Base-by-base conservation (phyloP, 2,113 vertebrate genomes). In the Pelvicachromis taeniatus region DNA sequence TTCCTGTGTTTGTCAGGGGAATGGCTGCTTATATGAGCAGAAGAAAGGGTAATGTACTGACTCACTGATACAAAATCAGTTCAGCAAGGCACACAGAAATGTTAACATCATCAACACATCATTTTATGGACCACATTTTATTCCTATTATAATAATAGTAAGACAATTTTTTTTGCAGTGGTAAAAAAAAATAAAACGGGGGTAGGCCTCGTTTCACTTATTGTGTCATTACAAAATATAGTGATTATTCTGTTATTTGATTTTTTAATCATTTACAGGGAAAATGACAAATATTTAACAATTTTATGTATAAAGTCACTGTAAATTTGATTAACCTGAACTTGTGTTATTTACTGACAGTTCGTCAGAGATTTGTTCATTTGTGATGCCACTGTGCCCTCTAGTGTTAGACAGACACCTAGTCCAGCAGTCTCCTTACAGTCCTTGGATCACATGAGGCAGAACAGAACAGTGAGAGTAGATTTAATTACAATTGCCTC, bases 401-500 rank as follows among this genome's bases (percentile, higher is more conserved):
- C 92, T 94, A 85, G 89, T 87, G 93, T 83, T 58, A 38, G 12
- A 38, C 56, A n/a, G 9, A 65, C 61, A n/a, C 45, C 31, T 16
- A n/a, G 29, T 55, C 56, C 23, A 42, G 63, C 13, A 35, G 40
- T 13, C 45, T 55, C 12, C 33, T 23, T 17, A 29, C 75, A 35
- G 11, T 70, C 52, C 35, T 9, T 42, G 45, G 23, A 26, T 73
- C 55, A 52, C 23, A 70, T 42, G 42, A 31, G 33, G 26, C 70
- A n/a, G 40, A 38, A 61, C 70, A 78, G 55, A 83, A 68, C 61
- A 81, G 65, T 31, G 29, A 83, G 73, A 89, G 90, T 53, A 82
- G 54, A 91, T 91, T 89, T 79, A 90, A 90, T 90, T 88, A 89
- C 83, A 89, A 73, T 31, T 3, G 50, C 81, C 80, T 56, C 11